Conservation (phyloP, 2,797 vertebrate species). For the Perodicticus potto region DNA sequence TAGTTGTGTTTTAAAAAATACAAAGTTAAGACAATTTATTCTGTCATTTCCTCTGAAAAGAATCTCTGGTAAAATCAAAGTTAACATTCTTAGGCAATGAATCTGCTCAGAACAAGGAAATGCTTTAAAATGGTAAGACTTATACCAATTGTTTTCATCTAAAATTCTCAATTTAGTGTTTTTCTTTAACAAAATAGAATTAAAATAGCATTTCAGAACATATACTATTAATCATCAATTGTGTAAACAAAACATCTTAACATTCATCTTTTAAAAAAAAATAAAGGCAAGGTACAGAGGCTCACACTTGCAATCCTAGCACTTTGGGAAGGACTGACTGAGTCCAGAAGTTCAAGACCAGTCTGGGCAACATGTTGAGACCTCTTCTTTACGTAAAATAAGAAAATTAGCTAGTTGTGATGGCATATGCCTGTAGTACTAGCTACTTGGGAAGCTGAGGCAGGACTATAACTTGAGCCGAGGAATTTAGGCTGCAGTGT, state of each 20-base stretch:
- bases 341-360: background rate
- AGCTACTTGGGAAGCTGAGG: background rate
- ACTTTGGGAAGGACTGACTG: background rate
- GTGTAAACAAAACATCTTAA: conserved; percentile 20
- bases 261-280: background rate
- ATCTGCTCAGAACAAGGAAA: conserved; percentile 50
- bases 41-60: background rate
- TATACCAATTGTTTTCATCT: conserved; percentile 9
- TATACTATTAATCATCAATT: background rate
- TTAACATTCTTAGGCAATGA: background rate
- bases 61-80: conserved; percentile 26
- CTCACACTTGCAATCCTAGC: background rate
- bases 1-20: background rate
- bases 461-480: background rate
- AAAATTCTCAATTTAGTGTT: background rate
- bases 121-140: background rate
- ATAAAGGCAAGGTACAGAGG: background rate
- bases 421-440: background rate
- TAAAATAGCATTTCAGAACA: conserved; percentile 39
- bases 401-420: background rate
- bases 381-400: background rate
- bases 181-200: conserved; percentile 59
- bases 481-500: background rate
- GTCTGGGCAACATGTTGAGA: background rate
- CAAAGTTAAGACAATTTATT: background rate